A percentile compares a stretch with the other conserved stretches of the same genome.
These are phyloP conservation scores for Pyrocephalus nanus DNA, from an alignment of 2,797 vertebrate genomes.

Conservation along the genomic window DNA sequence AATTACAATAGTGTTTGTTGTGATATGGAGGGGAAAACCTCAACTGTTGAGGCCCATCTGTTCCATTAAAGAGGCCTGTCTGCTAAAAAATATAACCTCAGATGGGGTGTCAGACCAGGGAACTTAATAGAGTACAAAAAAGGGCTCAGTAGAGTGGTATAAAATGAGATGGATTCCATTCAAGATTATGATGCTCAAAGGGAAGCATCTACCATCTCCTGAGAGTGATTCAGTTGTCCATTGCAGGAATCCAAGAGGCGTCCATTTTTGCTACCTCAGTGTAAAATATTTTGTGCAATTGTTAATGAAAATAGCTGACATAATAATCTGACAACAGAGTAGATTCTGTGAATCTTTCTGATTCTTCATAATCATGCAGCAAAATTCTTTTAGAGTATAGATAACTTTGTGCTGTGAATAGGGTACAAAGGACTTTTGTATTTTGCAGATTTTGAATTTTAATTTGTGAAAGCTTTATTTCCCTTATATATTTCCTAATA, in stretches of 20 bases:
- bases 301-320: neutral
- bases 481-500: neutral
- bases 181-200: neutral
- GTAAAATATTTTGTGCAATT: neutral
- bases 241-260: neutral
- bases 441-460: neutral
- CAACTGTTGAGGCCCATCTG: neutral
- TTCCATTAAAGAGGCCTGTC: neutral
- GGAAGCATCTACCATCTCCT: neutral
- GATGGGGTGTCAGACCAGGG: neutral
- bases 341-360: neutral
- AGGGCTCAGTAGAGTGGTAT: accelerated
- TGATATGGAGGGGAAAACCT: neutral
- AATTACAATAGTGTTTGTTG: neutral
- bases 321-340: neutral
- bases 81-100: neutral
- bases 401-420: neutral
- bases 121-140: neutral
- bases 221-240: neutral
- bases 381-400: neutral
- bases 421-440: neutral
- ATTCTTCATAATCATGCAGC: neutral
- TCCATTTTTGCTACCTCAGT: neutral
- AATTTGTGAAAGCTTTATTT: neutral
- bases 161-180: neutral